Conservation (phyloP, 1,140 invertebrate species). For the Drosophila sechellia region DNA sequence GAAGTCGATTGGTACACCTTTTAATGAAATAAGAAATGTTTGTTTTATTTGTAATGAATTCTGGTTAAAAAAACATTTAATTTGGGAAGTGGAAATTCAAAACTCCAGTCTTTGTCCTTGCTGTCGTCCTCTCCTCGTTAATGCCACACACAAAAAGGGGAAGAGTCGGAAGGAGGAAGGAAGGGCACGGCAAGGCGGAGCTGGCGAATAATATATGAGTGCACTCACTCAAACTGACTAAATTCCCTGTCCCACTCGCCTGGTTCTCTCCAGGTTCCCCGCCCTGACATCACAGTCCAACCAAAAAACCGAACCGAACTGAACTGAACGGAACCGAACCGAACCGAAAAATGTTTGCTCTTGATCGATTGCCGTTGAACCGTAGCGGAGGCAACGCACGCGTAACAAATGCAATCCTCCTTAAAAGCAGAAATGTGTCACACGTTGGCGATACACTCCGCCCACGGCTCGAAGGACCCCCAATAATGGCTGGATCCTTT, state of each 20-base stretch:
- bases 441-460: slow-evolving; percentile 60
- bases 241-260: slow-evolving; percentile 60
- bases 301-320: slow-evolving; percentile 20
- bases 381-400: slow-evolving; percentile 80
- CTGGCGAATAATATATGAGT: slow-evolving; percentile 68
- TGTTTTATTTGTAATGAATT: too few species aligned
- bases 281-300: slow-evolving; percentile 6
- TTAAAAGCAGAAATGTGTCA: slow-evolving; percentile 84
- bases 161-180: slow-evolving; percentile 6
- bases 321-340: slow-evolving; percentile 28
- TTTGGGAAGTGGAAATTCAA: too few species aligned
- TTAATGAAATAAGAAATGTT: too few species aligned
- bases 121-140: slow-evolving; percentile 36
- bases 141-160: slow-evolving; percentile 48
- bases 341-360: slow-evolving; percentile 74
- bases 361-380: slow-evolving; percentile 82
- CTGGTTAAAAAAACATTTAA: too few species aligned
- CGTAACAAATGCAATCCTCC: slow-evolving; percentile 83
- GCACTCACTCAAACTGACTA: slow-evolving; percentile 82
- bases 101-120: slow-evolving; percentile 24
- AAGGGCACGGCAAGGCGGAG: slow-evolving; percentile 20
- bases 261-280: slow-evolving; percentile 1
- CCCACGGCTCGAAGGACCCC: not conserved
- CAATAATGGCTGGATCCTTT: slow-evolving; percentile 75
- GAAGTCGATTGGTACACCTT: too few species aligned